These are phyloP conservation scores for Choristoneura fumiferana DNA, from an alignment of 1,140 invertebrate species.

Conservation along the genomic window DNA sequence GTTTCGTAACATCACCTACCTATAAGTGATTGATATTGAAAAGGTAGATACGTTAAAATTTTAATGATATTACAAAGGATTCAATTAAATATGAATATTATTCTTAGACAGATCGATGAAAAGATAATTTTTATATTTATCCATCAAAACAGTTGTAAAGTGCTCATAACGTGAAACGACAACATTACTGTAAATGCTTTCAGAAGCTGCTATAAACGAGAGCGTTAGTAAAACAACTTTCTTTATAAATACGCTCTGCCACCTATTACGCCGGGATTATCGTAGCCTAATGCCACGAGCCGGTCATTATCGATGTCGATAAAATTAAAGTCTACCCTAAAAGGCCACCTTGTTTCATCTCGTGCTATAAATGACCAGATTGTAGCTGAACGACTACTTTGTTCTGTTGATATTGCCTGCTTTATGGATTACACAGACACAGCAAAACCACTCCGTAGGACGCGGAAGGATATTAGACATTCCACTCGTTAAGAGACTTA, in stretches of 20 bases:
- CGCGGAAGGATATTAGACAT: slow-evolving; percentile 17
- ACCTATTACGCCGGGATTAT: not conserved
- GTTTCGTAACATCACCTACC: no score
- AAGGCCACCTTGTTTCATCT: slow-evolving; percentile 63
- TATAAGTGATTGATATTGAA: no score
- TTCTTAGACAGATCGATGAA: no score
- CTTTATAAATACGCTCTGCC: not conserved
- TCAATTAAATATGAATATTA: no score
- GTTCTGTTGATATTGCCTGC: slow-evolving; percentile 61
- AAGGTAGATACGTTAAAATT: no score
- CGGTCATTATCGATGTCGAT: slow-evolving; percentile 37
- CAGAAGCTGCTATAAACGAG: not conserved
- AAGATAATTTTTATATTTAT: no score
- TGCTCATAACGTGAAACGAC: not conserved
- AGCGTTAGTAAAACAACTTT: not conserved
- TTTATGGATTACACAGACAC: slow-evolving; percentile 57
- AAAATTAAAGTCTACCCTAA: slow-evolving; percentile 43
- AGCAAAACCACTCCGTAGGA: slow-evolving; percentile 45
- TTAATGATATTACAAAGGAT: no score
- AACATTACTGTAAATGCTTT: not conserved
- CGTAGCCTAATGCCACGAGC: slow-evolving; percentile 10
- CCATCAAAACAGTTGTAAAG: no score
- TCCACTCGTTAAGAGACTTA: slow-evolving; percentile 12
- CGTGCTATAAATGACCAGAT: slow-evolving; percentile 69
- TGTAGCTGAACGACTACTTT: slow-evolving; percentile 67